These are phyloP conservation scores for Sminthopsis crassicaudata DNA, from an alignment of 2,113 vertebrate genomes.

Conservation along the genomic window DNA sequence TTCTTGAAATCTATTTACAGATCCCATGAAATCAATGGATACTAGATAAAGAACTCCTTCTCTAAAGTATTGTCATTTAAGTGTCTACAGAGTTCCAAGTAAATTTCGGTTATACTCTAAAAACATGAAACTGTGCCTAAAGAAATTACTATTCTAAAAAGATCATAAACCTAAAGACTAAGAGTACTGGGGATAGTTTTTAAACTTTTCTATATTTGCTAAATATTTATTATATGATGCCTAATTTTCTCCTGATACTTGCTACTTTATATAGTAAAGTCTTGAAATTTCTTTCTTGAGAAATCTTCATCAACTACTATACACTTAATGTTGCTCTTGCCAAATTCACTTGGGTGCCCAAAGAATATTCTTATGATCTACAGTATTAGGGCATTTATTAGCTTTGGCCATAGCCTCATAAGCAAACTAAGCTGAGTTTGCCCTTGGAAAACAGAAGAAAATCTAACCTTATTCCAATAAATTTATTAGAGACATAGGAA, in stretches of 20 bases:
- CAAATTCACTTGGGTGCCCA: not conserved
- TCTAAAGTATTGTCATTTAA: not conserved
- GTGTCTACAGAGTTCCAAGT: not conserved
- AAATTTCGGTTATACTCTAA: not conserved
- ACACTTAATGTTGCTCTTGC: not conserved
- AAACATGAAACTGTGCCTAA: not conserved
- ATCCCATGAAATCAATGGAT: not conserved
- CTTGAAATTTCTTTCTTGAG: not conserved
- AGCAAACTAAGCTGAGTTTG: not conserved
- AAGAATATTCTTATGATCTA: not conserved
- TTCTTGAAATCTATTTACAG: not conserved
- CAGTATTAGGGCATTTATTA: not conserved
- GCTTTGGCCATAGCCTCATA: not conserved
- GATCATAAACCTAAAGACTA: not conserved
- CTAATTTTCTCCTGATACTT: not conserved
- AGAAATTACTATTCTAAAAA: not conserved
- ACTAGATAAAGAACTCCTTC: not conserved
- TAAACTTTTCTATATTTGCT: not conserved
- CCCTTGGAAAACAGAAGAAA: not conserved
- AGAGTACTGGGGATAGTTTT: not conserved
- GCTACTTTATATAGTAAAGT: not conserved
- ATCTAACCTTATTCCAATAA: not conserved
- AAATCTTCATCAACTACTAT: not conserved
- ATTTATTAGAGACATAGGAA: not conserved
- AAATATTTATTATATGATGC: not conserved